Base-by-base conservation (phyloP, 2,113 vertebrate species). In the Platichthys flesus region DNA sequence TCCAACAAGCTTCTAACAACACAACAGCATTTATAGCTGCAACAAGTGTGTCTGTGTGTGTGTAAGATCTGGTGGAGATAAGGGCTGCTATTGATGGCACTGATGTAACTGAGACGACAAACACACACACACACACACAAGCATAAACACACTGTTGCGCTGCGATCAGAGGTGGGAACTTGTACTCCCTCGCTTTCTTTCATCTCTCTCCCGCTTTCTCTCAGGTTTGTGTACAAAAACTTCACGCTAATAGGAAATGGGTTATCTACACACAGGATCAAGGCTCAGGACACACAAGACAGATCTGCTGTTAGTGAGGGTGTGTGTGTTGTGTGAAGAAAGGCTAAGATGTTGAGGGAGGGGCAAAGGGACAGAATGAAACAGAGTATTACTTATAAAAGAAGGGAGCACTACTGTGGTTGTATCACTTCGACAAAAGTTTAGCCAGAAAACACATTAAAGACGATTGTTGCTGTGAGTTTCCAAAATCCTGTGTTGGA, bases 241-340 rank as follows among this genome's bases (percentile, higher is more conserved):
- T 47, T 80, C 65, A 75, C 63, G 57, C 64, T 18, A 65, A 63
- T 68, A 61, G 67, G 73, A 84, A 78, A 61, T 70, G 56, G 71
- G 68, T 76, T 71, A 77, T 82, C 72, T 76, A 71, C 63, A 62
- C 74, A 63, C 51, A 70, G 58, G 65, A 83, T 87, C 82, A 55
- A 49, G 62, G 59, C 65, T 74, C 20, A 40, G 67, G 61, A 74
- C 21, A 67, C 58, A 63, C 3, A 74, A 66, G 35, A 21, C 28
- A 37, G 45, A 70, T 24, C 52, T 68, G 54, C 51, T 68, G 54
- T 54, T 23, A 31, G 26, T 28, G 2, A 9, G 16, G 23, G 35
- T 16, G 26, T 14, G 14, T 67, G 15, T 51, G 49, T 51, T 20
- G 15, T 20, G 0, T 20, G 4, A 12, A 51, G 49, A 51, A 7